Base-by-base conservation (phyloP, 1,140 invertebrate species). In the Zaprionus camerounensis region DNA sequence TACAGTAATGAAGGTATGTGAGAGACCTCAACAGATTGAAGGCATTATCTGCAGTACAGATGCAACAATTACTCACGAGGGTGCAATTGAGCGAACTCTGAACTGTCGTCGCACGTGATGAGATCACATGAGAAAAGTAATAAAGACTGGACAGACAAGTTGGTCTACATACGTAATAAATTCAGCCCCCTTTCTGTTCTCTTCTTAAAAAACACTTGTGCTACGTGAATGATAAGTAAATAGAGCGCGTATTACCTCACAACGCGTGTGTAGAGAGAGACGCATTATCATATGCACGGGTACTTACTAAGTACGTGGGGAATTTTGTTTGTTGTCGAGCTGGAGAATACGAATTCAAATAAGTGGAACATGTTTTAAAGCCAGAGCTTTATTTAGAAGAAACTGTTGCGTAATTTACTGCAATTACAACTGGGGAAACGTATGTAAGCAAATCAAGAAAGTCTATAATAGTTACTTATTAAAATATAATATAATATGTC, bases 291-390 rank as follows among this genome's bases (percentile, higher is more conserved):
- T 13, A 22, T 51, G 46, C 12, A 24, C 3, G 46, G 12, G 46
- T 1, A 44, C n/a, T n/a, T n/a, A 44, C n/a, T 51, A 51, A 12
- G 46, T 51, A 51, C 46, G 46, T 51, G 46, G 46, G 46, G 46
- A 51, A 22, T 51, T 46, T 51, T 24, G 20, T 51, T 51, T 51
- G 46, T 13, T 13, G 46, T 2, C 7, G 20, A 24, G 46, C 20
- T 51, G 46, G 20, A 12, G 31, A 51, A 13, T 24, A 20, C 11
- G 46, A 11, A 11, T 24, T 22, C 2, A 6, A 20, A 51, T 22
- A 51, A 51, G 46, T 51, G 5, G 46, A 51, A 51, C 46, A 51
- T 51, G 46, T 24, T 51, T 22, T 5, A 13, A 24, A 51, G 46
- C 20, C 12, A 22, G 3, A 13, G 20, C 46, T 49, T 22, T 22